Evolutionary conservation across 2,113 vertebrate genomes (phyloP).

Genomic region (Larimichthys polyactis): DNA sequence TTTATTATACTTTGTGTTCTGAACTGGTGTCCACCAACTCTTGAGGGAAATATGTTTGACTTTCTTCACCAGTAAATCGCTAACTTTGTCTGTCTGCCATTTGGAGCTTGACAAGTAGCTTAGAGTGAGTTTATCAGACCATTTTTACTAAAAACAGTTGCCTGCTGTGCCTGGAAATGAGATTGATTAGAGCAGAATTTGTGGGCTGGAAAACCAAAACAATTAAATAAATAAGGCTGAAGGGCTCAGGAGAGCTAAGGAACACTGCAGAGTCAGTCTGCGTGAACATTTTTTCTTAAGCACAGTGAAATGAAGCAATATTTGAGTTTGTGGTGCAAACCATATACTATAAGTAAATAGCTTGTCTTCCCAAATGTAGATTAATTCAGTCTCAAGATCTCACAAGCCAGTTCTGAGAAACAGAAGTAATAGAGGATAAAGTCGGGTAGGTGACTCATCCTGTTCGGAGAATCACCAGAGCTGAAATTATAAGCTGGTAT

Average conservation of each 20-base stretch:
- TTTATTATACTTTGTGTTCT: no score
- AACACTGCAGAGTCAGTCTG: not conserved
- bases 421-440: slow-evolving; percentile 47
- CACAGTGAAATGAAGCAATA: not conserved
- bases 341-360: slow-evolving; percentile 16
- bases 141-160: no score
- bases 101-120: no score
- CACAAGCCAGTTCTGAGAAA: slow-evolving; percentile 21
- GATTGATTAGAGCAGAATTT: not conserved
- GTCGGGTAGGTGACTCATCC: slow-evolving; percentile 70
- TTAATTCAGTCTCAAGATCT: slow-evolving; percentile 44
- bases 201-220: not conserved
- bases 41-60: no score
- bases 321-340: not conserved
- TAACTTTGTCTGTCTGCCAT: no score
- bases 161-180: no score
- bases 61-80: no score
- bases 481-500: slow-evolving; percentile 67
- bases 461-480: slow-evolving; percentile 67
- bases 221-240: not conserved
- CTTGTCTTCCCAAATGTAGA: slow-evolving; percentile 30
- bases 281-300: not conserved
- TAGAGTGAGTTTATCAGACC: no score
- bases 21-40: no score
- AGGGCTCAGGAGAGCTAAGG: not conserved